Percentiles rank a stretch among this genome's conserved stretches.
These are phyloP conservation scores for Xestia ashworthii DNA, from an alignment of 2,888 invertebrate genomes.

Conservation along the genomic window DNA sequence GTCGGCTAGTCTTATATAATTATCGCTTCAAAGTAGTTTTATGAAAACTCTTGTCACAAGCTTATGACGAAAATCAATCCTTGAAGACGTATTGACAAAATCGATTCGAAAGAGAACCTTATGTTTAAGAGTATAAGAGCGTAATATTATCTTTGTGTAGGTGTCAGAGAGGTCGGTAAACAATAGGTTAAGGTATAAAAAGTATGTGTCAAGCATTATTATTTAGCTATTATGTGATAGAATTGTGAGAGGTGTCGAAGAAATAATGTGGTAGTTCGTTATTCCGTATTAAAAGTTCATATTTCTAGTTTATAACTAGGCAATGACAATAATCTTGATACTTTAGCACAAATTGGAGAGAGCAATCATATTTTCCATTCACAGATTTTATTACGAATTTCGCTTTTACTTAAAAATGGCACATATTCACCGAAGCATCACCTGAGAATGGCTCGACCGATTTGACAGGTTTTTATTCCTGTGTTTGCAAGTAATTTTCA, in stretches of 20 bases:
- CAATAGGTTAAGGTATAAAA: constrained; percentile 40
- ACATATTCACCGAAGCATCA: not conserved
- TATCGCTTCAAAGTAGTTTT: constrained; percentile 24
- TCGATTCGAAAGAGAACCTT: constrained; percentile 23
- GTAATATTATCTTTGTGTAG: not conserved
- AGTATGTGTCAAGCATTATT: constrained; percentile 11
- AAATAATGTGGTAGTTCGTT: not conserved
- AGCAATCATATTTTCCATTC: not conserved
- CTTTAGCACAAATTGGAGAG: not conserved
- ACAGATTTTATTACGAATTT: not conserved
- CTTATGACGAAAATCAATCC: constrained; percentile 28
- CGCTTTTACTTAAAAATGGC: not conserved
- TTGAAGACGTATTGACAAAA: constrained; percentile 11
- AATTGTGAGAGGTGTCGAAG: constrained; percentile 2
- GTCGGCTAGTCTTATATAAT: constrained; percentile 4
- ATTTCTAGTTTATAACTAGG: not conserved
- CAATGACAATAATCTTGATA: not conserved
- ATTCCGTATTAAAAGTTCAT: not conserved
- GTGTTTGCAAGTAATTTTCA: too few species aligned
- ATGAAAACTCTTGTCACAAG: constrained; percentile 13
- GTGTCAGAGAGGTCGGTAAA: constrained; percentile 42
- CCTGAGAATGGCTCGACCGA: not conserved
- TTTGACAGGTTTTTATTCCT: not conserved
- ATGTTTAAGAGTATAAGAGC: not conserved
- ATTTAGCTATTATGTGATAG: constrained; percentile 18